Base-by-base conservation (phyloP, 2,797 vertebrate genomes). In the Emys orbicularis region DNA sequence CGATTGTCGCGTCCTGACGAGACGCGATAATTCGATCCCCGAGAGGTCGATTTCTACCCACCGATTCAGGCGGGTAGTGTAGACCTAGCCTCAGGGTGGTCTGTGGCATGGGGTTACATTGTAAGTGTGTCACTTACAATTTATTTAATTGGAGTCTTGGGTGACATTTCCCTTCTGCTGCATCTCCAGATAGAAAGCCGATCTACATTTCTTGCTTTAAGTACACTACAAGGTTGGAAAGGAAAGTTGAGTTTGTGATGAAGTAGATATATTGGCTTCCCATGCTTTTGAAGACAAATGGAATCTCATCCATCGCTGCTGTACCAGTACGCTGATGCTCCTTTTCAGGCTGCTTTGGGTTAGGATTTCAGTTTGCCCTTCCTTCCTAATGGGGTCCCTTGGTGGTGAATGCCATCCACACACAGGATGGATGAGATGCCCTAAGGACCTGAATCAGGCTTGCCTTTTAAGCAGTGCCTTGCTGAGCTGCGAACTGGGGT, bases 301-400 rank as follows among this genome's bases (percentile, higher is more conserved):
- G 92, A 97, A 92, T 91, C 97, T 97, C 93, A 97, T 98, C 96
- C 91, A 85, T 96, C 79, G 94, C 89, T 86, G 95, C 92, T 95
- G 37, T 10, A 82, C 97, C 61, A 83, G 90, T 49, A 29, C 87
- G 79, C 84, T 0, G 54, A 96, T 94, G 90, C 87, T 96, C 37
- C 84, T 84, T 92, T 96, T 97, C 97, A 88, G 96, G 96, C 96
- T 97, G 98, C 98, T 97, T 98, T 97, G 96, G 96, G 97, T 98
- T 98, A 98, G 97, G 94, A 97, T 95, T 96, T 98, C 97, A 98
- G 97, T 96, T 92, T 96, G 94, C 97, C 96, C 97, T 98, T 98
- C 97, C 93, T 97, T 98, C 98, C 98, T 99, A 98, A 98, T 98
- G 98, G 98, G 98, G 97, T 99, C 98, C 98, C 99, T 97, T 98